Evolutionary conservation across 2,888 invertebrate genomes (phyloP).

Genomic region (Deilephila porcellus): DNA sequence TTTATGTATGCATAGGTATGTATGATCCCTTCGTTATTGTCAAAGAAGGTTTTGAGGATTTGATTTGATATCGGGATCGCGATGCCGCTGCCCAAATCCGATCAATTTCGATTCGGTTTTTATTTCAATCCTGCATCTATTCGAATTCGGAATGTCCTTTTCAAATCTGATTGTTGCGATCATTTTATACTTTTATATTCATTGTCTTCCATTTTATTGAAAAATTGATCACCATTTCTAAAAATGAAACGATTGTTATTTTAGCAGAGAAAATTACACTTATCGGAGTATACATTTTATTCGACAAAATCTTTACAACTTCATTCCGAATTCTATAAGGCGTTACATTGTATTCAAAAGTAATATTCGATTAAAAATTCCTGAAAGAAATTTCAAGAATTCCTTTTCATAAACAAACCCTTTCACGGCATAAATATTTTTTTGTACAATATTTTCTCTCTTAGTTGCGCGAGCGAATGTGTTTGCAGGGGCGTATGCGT

Average conservation of each 20-base stretch:
- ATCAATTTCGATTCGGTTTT: background rate
- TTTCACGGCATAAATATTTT: conserved; percentile 4
- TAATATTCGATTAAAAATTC: background rate
- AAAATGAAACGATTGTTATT: too few relatives aligned
- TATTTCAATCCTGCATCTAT: conserved; percentile 5
- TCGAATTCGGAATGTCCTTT: background rate
- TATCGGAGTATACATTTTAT: too few relatives aligned
- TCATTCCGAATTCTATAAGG: background rate
- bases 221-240: too few relatives aligned
- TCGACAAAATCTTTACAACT: too few relatives aligned
- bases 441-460: conserved; percentile 4
- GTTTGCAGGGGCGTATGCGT: conserved; percentile 37
- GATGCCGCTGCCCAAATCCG: background rate
- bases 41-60: conserved; percentile 9
- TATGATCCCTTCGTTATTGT: background rate
- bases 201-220: background rate
- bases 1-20: background rate
- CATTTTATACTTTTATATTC: background rate
- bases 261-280: too few relatives aligned
- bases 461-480: conserved; percentile 22
- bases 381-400: background rate
- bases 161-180: background rate
- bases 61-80: background rate
- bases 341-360: background rate
- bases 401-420: background rate